phyloP scores from a whole-genome alignment of 1,140 invertebrate species.

The Heliconius hermathena region DNA sequence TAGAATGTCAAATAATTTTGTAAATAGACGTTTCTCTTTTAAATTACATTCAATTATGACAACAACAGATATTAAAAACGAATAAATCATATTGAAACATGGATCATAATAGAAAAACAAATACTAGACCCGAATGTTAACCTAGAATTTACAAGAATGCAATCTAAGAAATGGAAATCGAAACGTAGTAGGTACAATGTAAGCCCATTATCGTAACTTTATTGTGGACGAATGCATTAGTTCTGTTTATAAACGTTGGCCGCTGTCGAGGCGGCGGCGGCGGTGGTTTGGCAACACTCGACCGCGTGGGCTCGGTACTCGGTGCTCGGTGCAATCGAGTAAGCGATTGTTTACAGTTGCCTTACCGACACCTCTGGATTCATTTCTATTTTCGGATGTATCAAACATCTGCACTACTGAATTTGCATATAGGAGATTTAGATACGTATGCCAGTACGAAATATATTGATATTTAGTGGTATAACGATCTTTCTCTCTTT shows the following conservation, averaged over 20 bases:
- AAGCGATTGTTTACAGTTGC: constrained; percentile 28
- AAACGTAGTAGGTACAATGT: background rate
- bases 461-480: background rate
- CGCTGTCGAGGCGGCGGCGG: constrained; percentile 35
- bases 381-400: constrained; percentile 39
- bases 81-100: too few species aligned
- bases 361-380: constrained; percentile 37
- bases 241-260: constrained; percentile 38
- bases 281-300: constrained; percentile 37
- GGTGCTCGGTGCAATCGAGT: constrained; percentile 35
- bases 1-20: too few species aligned
- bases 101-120: too few species aligned
- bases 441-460: background rate
- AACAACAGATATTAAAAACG: too few species aligned
- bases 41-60: too few species aligned
- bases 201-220: constrained; percentile 12
- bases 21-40: too few species aligned
- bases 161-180: background rate
- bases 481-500: background rate
- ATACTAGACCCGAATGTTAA: too few species aligned
- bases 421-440: background rate
- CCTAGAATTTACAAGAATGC: background rate
- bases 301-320: constrained; percentile 27
- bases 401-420: constrained; percentile 19
- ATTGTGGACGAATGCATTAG: constrained; percentile 24